Evolutionary conservation across 2,113 vertebrate genomes (phyloP).

Genomic region (Tricholaema leucomelas): DNA sequence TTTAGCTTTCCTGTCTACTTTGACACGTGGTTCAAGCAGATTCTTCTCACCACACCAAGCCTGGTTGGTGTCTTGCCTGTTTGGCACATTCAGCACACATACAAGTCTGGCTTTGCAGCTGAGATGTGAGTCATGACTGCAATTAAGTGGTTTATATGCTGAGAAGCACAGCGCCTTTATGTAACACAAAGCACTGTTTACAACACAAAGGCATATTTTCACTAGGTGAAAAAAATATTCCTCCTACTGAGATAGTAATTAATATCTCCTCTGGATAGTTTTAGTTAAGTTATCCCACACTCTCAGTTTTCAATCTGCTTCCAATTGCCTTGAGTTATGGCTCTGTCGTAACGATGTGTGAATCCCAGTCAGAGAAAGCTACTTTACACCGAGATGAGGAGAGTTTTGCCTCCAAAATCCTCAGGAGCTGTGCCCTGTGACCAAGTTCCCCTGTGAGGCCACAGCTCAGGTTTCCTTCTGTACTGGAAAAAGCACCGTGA

Average conservation of each 20-base stretch:
- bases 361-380: neutral
- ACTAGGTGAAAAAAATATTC: neutral
- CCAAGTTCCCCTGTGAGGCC: neutral
- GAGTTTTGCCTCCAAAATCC: neutral
- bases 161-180: neutral
- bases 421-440: neutral
- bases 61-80: constrained; percentile 22
- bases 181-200: neutral
- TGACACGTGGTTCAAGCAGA: neutral
- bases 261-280: neutral
- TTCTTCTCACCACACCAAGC: constrained; percentile 1
- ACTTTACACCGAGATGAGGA: neutral
- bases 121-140: constrained; percentile 26
- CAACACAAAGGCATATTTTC: neutral
- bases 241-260: neutral
- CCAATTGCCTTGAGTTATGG: neutral
- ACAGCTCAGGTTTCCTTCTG: constrained; percentile 11
- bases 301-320: neutral
- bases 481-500: neutral
- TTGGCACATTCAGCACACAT: constrained; percentile 36
- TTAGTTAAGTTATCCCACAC: neutral
- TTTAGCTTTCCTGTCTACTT: constrained; percentile 41
- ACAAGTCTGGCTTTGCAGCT: constrained; percentile 43
- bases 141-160: constrained; percentile 26
- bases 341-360: neutral